These are phyloP conservation scores for Drosophila neocordata DNA, from an alignment of 1,140 invertebrate species.

Conservation along the genomic window DNA sequence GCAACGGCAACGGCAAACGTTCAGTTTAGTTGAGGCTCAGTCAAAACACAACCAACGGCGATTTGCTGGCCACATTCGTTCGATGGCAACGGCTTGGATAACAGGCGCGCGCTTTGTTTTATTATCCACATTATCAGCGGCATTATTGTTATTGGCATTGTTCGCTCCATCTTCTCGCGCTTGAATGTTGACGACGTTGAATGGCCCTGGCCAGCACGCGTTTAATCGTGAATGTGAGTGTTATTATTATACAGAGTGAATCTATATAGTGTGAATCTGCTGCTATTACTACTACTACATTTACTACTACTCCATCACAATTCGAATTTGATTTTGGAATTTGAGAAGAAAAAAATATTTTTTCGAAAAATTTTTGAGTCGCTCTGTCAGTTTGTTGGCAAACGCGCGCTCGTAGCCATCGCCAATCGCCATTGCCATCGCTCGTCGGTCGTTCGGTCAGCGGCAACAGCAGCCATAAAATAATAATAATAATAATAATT, in stretches of 20 bases:
- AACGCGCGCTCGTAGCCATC: slow-evolving; percentile 54
- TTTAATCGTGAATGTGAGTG: slow-evolving; percentile 24
- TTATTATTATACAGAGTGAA: not conserved
- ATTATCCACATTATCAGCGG: slow-evolving; percentile 82
- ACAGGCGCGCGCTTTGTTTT: slow-evolving; percentile 83
- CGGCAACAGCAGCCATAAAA: slow-evolving; percentile 16
- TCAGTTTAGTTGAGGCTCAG: slow-evolving; percentile 66
- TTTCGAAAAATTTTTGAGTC: slow-evolving; percentile 4
- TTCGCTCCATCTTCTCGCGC: slow-evolving; percentile 30
- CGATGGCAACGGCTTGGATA: slow-evolving; percentile 82
- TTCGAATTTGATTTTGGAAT: too few relatives aligned
- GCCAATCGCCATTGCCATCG: not conserved
- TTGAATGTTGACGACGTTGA: slow-evolving; percentile 2
- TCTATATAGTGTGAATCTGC: too few relatives aligned
- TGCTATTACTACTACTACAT: too few relatives aligned
- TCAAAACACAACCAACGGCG: slow-evolving; percentile 82
- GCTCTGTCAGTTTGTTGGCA: slow-evolving; percentile 43
- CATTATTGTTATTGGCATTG: slow-evolving; percentile 82
- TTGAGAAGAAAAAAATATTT: not conserved
- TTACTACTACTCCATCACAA: too few relatives aligned
- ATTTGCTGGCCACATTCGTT: slow-evolving; percentile 82
- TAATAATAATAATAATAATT: slow-evolving; percentile 57
- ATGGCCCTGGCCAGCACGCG: slow-evolving; percentile 38
- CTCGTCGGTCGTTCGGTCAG: slow-evolving; percentile 52
- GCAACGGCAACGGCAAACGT: slow-evolving; percentile 24